Conservation (phyloP, 2,888 invertebrate species). For the Cerastis rubricosa region DNA sequence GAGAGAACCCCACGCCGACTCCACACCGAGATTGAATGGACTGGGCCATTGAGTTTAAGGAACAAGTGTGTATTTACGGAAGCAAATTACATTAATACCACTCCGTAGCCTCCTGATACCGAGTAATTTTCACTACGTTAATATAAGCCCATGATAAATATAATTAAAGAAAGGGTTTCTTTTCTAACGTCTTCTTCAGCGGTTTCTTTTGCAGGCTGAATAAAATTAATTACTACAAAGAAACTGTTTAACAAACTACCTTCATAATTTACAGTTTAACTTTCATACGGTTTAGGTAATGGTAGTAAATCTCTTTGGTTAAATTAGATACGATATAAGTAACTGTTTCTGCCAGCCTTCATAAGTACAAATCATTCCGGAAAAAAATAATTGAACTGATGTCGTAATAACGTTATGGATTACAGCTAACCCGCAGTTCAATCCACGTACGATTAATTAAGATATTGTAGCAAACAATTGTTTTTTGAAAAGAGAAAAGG, state of each 20-base stretch:
- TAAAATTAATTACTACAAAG: background rate
- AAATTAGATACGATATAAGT: background rate
- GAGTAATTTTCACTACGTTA: slow-evolving; percentile 42
- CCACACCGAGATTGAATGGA: slow-evolving; percentile 48
- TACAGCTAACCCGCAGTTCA: background rate
- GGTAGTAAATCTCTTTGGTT: background rate
- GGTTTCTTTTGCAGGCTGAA: slow-evolving; percentile 8
- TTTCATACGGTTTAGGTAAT: background rate
- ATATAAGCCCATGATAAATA: slow-evolving; percentile 44
- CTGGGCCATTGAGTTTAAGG: slow-evolving; percentile 35
- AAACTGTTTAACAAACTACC: background rate
- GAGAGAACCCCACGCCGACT: slow-evolving; percentile 48
- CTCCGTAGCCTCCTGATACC: slow-evolving; percentile 28
- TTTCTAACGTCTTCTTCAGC: slow-evolving; percentile 24
- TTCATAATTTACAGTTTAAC: slow-evolving; percentile 5
- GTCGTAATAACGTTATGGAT: background rate
- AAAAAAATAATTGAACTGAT: background rate
- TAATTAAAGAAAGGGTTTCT: slow-evolving; percentile 41
- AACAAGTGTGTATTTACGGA: slow-evolving; percentile 35
- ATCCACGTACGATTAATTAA: background rate
- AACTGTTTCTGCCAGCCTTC: background rate
- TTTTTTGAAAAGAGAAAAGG: background rate
- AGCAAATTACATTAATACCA: slow-evolving; percentile 47
- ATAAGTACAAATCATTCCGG: background rate
- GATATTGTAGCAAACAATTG: background rate